These are phyloP conservation scores for Litocranius walleri DNA, from an alignment of 2,113 vertebrate species.

Conservation along the genomic window DNA sequence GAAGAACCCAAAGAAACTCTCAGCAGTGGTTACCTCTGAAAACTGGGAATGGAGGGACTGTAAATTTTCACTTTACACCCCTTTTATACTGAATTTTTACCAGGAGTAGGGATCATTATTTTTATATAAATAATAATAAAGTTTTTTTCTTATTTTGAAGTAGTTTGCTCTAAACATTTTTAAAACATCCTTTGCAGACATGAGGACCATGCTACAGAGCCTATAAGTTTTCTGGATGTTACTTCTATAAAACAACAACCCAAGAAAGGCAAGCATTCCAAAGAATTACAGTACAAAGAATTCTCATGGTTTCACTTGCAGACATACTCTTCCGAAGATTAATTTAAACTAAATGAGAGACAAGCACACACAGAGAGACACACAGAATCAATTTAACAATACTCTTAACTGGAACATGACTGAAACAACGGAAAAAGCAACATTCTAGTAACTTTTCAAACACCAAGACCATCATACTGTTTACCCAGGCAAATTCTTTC, in stretches of 20 bases:
- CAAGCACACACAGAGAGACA: not conserved
- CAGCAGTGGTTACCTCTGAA: not conserved
- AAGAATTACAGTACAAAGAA: conserved; percentile 20
- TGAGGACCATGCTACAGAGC: not conserved
- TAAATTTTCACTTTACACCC: not conserved
- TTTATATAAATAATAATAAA: conserved; percentile 29
- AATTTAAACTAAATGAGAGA: conserved; percentile 17
- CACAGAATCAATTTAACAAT: conserved; percentile 3
- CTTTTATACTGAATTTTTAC: conserved; percentile 28
- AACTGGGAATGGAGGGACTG: not conserved
- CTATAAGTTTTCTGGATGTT: not conserved
- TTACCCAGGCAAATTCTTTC: conserved; percentile 43
- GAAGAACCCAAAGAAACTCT: conserved; percentile 26
- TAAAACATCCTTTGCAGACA: not conserved
- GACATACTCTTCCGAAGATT: not conserved
- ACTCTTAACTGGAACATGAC: conserved; percentile 10
- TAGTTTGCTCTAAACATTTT: conserved; percentile 5
- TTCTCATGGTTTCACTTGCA: not conserved
- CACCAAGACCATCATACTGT: conserved; percentile 13
- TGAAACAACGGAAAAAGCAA: conserved; percentile 19
- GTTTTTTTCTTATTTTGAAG: conserved; percentile 9
- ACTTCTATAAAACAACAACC: conserved; percentile 11
- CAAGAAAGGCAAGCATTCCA: conserved; percentile 14
- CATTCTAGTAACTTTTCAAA: conserved; percentile 32
- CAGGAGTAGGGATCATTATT: not conserved